Conservation (phyloP, 2,797 vertebrate species). For the Natrix natrix region DNA sequence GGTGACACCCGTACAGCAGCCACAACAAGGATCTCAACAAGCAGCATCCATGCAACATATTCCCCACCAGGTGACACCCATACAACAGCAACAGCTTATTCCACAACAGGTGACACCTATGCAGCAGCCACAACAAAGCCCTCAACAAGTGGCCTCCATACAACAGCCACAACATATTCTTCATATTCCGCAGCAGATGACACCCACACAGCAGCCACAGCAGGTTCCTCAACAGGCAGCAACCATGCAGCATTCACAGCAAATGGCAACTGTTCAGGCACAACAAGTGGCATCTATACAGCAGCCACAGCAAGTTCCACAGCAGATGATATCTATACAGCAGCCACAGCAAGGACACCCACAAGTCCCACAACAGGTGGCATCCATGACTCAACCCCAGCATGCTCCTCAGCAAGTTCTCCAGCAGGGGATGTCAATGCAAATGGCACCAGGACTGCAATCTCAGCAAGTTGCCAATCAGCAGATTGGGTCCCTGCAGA, state of each 20-base stretch:
- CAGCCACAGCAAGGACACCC: neutral
- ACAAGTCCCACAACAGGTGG: neutral
- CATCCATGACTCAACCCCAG: neutral
- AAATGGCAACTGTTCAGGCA: neutral
- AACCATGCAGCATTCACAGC: neutral
- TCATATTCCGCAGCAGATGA: constrained; percentile 43
- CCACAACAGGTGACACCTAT: constrained; percentile 51
- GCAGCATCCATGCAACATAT: constrained; percentile 44
- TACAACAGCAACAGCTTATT: neutral
- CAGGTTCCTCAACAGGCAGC: constrained; percentile 60
- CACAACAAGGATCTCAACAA: constrained; percentile 18
- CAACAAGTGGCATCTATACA: constrained; percentile 41
- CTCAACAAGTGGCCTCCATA: constrained; percentile 52
- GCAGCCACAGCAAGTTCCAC: constrained; percentile 32
- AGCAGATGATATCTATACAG: neutral
- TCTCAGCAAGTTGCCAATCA: constrained; percentile 17
- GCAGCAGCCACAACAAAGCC: constrained; percentile 54
- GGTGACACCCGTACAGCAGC: constrained; percentile 32
- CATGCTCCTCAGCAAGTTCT: neutral
- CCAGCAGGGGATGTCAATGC: constrained; percentile 8
- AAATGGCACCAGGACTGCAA: constrained; percentile 53
- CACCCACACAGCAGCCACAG: constrained; percentile 46
- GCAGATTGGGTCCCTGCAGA: constrained; percentile 58
- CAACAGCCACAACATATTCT: constrained; percentile 45
- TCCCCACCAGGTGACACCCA: neutral